Evolutionary conservation across 1,140 invertebrate genomes (phyloP).

Genomic region (Halictus rubicundus): DNA sequence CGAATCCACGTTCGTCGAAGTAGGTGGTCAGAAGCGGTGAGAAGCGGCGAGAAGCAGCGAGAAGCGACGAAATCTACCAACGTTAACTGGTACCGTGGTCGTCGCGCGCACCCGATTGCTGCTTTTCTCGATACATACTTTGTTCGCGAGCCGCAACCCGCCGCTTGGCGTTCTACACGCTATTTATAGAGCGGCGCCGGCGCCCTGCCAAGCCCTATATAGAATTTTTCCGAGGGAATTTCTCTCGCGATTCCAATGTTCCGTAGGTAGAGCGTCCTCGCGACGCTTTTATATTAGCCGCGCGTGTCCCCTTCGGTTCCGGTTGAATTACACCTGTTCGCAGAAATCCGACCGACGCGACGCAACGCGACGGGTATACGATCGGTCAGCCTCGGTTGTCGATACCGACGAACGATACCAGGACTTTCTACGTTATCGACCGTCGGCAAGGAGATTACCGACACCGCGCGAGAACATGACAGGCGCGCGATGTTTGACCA

Average conservation of each 20-base stretch:
- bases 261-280: not conserved
- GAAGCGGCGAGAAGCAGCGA: too few relatives aligned
- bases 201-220: conserved; percentile 69
- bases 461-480: too few relatives aligned
- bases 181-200: conserved; percentile 73
- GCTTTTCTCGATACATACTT: conserved; percentile 48
- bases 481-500: too few relatives aligned
- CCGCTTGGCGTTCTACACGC: conserved; percentile 50
- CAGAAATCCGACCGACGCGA: too few relatives aligned
- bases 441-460: too few relatives aligned
- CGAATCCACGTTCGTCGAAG: not conserved
- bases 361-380: too few relatives aligned
- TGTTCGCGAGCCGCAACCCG: conserved; percentile 32
- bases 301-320: too few relatives aligned
- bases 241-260: not conserved
- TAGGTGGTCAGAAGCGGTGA: conserved; percentile 3
- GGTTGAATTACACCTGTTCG: too few relatives aligned
- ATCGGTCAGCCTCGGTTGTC: too few relatives aligned
- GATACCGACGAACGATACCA: too few relatives aligned
- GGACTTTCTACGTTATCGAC: too few relatives aligned
- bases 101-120: conserved; percentile 26
- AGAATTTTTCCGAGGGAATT: conserved; percentile 46
- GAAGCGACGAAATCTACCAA: conserved; percentile 27
- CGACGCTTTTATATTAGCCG: too few relatives aligned
- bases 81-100: conserved; percentile 26